Conservation (phyloP, 2,113 vertebrate species). For the Gymnogyps californianus region DNA sequence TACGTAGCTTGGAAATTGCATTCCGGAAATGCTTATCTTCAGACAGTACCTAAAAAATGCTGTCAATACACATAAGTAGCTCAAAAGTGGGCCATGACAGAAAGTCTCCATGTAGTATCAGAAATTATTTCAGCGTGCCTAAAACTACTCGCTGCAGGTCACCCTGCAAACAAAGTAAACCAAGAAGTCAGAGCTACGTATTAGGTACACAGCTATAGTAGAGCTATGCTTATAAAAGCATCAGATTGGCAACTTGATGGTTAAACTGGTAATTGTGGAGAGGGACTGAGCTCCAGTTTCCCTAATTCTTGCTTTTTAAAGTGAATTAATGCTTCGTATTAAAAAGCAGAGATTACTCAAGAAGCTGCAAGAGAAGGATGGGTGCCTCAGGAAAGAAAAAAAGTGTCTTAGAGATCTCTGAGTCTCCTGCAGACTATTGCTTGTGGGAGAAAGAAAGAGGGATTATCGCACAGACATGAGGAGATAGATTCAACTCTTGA, state of each 20-base stretch:
- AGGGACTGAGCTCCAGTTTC: neutral
- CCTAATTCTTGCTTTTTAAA: neutral
- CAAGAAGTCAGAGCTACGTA: neutral
- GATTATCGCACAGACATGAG: neutral
- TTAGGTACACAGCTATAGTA: neutral
- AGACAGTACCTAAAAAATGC: neutral
- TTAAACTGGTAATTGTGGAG: neutral
- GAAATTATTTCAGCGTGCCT: neutral
- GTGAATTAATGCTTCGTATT: neutral
- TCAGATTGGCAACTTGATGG: neutral
- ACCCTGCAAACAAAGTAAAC: neutral
- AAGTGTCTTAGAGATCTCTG: neutral
- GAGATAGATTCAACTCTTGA: neutral
- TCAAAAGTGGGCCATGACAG: neutral
- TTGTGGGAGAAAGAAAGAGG: neutral
- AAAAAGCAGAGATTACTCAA: neutral
- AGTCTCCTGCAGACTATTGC: neutral
- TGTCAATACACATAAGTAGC: neutral
- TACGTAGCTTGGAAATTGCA: neutral
- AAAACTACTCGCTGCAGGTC: neutral
- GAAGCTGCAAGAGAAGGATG: neutral
- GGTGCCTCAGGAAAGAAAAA: neutral
- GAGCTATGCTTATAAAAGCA: accelerated
- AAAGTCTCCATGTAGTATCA: neutral
- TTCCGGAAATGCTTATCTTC: neutral